Percentiles rank a stretch among this genome's conserved stretches.
phyloP scores from a whole-genome alignment of 2,113 vertebrate species.

The Forbesichthys agassizii region DNA sequence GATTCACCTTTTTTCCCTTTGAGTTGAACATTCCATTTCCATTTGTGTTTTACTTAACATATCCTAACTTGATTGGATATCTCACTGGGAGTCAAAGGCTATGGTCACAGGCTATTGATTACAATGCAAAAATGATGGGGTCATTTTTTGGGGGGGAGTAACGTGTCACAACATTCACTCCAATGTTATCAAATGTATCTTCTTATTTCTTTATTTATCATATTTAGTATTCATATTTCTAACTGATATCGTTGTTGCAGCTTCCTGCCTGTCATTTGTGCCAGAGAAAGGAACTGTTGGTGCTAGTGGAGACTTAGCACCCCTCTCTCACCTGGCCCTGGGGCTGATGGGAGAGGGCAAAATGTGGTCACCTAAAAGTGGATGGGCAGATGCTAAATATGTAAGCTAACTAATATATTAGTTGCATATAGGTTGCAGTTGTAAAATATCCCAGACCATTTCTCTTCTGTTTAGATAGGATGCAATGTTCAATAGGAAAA shows the following conservation, averaged over 20 bases:
- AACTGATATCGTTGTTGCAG: conserved; percentile 61
- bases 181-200: neutral
- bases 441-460: conserved; percentile 6
- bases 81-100: too few relatives aligned
- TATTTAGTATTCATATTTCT: neutral
- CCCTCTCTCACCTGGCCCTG: conserved; percentile 93
- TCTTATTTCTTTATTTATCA: neutral
- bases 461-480: conserved; percentile 26
- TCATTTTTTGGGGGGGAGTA: too few relatives aligned
- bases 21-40: too few relatives aligned
- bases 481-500: conserved; percentile 31
- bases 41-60: too few relatives aligned
- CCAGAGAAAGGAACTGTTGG: conserved; percentile 98
- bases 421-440: neutral
- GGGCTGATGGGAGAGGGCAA: conserved; percentile 97
- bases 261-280: conserved; percentile 93
- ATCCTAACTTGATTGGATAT: too few relatives aligned
- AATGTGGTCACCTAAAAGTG: conserved; percentile 99
- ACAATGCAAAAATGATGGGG: too few relatives aligned
- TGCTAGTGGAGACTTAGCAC: conserved; percentile 95
- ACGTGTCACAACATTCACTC: too few relatives aligned
- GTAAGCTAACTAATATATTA: conserved; percentile 74
- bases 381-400: conserved; percentile 99
- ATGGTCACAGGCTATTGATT: too few relatives aligned
- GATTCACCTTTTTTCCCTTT: too few relatives aligned